phyloP scores from a whole-genome alignment of 2,888 invertebrate species.

The Callosobruchus maculatus region DNA sequence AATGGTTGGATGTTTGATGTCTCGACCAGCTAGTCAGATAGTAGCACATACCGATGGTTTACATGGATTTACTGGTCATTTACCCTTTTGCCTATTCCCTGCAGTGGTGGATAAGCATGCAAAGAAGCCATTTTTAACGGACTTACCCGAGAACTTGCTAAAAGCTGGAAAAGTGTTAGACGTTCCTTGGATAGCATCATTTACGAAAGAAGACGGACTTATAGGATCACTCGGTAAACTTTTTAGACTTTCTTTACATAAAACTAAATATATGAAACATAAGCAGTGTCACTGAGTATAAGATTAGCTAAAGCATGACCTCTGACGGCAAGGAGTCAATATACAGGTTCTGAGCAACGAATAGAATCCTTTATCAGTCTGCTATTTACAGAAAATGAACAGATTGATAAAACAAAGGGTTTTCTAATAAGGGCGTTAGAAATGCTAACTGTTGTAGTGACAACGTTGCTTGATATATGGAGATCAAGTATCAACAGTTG shows the following conservation, averaged over 20 bases:
- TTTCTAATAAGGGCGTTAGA: no score
- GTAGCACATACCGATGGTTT: constrained; percentile 39
- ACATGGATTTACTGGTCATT: neutral
- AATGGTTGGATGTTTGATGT: constrained; percentile 61
- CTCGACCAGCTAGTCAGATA: constrained; percentile 6
- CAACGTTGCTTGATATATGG: no score
- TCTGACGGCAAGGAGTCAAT: no score
- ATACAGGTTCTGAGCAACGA: no score
- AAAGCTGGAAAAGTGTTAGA: constrained; percentile 58
- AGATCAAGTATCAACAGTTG: no score
- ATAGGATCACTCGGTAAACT: constrained; percentile 26
- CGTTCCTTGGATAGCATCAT: constrained; percentile 64
- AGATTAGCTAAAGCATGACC: no score
- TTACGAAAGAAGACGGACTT: constrained; percentile 64
- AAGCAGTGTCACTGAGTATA: no score
- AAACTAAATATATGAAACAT: no score
- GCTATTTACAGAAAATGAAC: no score
- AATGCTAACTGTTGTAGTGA: no score
- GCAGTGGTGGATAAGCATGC: constrained; percentile 41
- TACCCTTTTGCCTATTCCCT: constrained; percentile 35
- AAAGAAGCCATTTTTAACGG: constrained; percentile 61
- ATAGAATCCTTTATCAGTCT: no score
- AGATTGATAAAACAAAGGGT: no score
- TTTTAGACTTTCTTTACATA: neutral
- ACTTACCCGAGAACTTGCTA: constrained; percentile 61